Percentiles rank a stretch among this genome's conserved stretches.
Evolutionary conservation across 2,797 vertebrate species (phyloP).

Genomic region (Intellagama lesueurii): DNA sequence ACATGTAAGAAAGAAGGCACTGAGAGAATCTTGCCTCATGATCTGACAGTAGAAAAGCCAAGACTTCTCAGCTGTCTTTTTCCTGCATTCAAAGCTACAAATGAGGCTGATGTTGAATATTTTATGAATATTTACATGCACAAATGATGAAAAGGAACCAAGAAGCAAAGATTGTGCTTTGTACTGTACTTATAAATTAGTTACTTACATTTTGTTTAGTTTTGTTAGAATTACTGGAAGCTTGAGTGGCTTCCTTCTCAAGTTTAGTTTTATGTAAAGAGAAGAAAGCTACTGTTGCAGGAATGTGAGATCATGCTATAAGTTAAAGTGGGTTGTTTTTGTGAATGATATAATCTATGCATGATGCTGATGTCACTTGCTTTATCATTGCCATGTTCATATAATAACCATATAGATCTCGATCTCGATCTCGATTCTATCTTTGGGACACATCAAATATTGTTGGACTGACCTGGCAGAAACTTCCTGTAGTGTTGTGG

Average conservation of each 20-base stretch:
- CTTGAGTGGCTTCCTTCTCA: constrained; percentile 31
- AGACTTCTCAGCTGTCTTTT: constrained; percentile 32
- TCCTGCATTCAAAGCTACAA: constrained; percentile 42
- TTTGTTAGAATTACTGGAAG: constrained; percentile 51
- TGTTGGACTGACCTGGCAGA: neutral
- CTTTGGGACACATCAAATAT: neutral
- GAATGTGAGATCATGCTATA: neutral
- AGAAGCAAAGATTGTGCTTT: constrained; percentile 44
- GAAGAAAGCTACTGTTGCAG: constrained; percentile 32
- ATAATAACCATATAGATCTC: too few species aligned
- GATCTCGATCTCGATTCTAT: neutral
- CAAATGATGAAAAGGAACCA: constrained; percentile 55
- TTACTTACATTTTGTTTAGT: constrained; percentile 54
- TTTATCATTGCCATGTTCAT: neutral
- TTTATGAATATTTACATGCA: constrained; percentile 62
- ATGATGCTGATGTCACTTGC: constrained; percentile 3
- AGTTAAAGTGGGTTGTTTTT: neutral
- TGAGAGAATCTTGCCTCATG: neutral
- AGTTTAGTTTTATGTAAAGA: constrained; percentile 48
- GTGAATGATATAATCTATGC: neutral
- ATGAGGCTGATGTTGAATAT: constrained; percentile 56
- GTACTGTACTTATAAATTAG: constrained; percentile 62
- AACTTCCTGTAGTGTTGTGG: neutral
- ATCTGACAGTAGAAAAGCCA: constrained; percentile 41
- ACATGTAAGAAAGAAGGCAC: neutral